Conservation (phyloP, 2,113 vertebrate genomes). For the Tachysurus fulvidraco region DNA sequence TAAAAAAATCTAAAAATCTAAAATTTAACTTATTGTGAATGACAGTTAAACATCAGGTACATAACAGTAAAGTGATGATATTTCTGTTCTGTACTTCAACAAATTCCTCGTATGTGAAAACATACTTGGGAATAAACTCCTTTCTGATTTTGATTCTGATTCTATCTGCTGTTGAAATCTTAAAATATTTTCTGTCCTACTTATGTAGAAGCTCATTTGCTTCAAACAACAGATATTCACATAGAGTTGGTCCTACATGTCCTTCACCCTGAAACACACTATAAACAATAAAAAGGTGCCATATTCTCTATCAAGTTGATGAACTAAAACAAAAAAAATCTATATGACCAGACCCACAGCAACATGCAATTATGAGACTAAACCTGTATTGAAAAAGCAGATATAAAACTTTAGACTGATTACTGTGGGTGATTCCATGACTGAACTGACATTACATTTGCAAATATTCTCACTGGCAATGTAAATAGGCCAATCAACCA, state of each 20-base stretch:
- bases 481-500: neutral
- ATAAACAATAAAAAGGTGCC: neutral
- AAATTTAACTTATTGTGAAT: neutral
- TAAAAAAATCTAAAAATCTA: neutral
- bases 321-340: neutral
- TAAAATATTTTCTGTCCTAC: neutral
- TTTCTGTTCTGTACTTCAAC: too few species aligned
- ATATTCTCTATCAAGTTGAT: neutral
- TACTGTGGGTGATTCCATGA: neutral
- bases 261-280: neutral
- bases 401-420: neutral
- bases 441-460: neutral
- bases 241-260: neutral
- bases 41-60: neutral
- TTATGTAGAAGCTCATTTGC: neutral
- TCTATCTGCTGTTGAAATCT: neutral
- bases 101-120: too few species aligned
- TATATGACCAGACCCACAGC: neutral
- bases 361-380: neutral
- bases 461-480: neutral
- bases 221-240: neutral
- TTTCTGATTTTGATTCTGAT: too few species aligned
- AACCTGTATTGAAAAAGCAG: neutral
- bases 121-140: too few species aligned
- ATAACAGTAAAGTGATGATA: neutral